phyloP scores from a whole-genome alignment of 2,888 invertebrate genomes.

The Tinea pellionella region DNA sequence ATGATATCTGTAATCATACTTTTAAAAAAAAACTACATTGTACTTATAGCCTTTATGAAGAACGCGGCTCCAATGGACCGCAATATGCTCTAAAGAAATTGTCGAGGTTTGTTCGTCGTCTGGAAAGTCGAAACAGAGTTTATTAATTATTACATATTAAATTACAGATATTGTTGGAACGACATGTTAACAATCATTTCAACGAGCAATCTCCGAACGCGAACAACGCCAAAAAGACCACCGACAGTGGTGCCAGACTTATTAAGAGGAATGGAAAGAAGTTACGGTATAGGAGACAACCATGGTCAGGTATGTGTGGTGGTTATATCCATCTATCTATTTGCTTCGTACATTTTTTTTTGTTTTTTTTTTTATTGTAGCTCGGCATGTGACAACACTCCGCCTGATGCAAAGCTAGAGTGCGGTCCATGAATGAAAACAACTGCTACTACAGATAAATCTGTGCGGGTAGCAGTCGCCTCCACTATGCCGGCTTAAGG shows the following conservation, averaged over 20 bases:
- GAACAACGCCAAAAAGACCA: conserved; percentile 74
- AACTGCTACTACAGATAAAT: too few relatives aligned
- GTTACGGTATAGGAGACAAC: conserved; percentile 86
- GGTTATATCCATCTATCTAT: not conserved
- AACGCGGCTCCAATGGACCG: not conserved
- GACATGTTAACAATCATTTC: conserved; percentile 95
- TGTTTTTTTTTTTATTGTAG: too few relatives aligned
- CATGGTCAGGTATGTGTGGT: conserved; percentile 87
- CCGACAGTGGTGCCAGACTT: conserved; percentile 79
- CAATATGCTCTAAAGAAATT: not conserved
- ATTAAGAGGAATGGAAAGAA: conserved; percentile 90
- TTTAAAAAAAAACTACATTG: too few relatives aligned
- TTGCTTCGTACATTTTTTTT: too few relatives aligned
- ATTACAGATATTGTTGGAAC: conserved; percentile 82
- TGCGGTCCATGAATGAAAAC: too few relatives aligned
- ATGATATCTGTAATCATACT: too few relatives aligned
- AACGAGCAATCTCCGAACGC: conserved; percentile 70
- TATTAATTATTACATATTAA: not conserved
- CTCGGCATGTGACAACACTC: too few relatives aligned
- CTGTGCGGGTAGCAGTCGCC: too few relatives aligned
- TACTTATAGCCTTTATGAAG: not conserved
- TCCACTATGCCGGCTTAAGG: too few relatives aligned
- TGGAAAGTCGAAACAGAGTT: not conserved
- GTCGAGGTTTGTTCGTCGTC: not conserved
- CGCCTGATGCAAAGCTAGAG: too few relatives aligned